Percentiles rank a stretch among this genome's conserved stretches.
phyloP scores from a whole-genome alignment of 2,113 vertebrate species.

The Anser brachyrhynchus region DNA sequence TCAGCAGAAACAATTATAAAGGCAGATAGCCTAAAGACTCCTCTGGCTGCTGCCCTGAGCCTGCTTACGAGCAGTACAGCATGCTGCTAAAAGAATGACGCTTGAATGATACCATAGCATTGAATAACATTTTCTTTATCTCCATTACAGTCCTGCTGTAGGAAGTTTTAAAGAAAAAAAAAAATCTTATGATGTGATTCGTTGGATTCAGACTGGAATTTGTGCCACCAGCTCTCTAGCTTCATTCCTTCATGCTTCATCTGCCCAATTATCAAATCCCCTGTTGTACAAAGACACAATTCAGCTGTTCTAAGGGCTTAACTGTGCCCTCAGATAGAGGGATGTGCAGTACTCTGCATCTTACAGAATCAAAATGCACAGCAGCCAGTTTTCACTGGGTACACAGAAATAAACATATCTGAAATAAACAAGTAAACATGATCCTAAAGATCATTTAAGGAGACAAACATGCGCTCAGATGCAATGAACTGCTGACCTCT shows the following conservation, averaged over 20 bases:
- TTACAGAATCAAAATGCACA: slow-evolving; percentile 34
- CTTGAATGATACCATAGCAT: not conserved
- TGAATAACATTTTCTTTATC: slow-evolving; percentile 28
- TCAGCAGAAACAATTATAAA: not conserved
- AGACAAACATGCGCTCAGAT: not conserved
- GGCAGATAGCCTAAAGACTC: not conserved
- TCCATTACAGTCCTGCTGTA: slow-evolving; percentile 6
- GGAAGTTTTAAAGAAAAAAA: not conserved
- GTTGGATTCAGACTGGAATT: slow-evolving; percentile 51
- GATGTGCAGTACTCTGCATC: slow-evolving; percentile 55
- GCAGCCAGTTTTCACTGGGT: slow-evolving; percentile 2
- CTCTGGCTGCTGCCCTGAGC: not conserved
- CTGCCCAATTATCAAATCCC: slow-evolving; percentile 71
- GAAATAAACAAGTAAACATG: slow-evolving; percentile 11
- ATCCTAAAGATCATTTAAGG: not conserved
- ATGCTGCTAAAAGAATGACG: not conserved
- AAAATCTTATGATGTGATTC: not conserved
- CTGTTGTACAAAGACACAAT: slow-evolving; percentile 57
- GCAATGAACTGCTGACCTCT: not conserved
- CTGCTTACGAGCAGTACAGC: not conserved
- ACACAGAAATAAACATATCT: not conserved
- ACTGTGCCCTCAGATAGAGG: slow-evolving; percentile 56
- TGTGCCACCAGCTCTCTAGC: slow-evolving; percentile 58
- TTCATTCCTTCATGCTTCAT: slow-evolving; percentile 75
- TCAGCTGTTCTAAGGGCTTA: slow-evolving; percentile 67